These are phyloP conservation scores for Asarcornis scutulata DNA, from an alignment of 2,113 vertebrate species.

Conservation along the genomic window DNA sequence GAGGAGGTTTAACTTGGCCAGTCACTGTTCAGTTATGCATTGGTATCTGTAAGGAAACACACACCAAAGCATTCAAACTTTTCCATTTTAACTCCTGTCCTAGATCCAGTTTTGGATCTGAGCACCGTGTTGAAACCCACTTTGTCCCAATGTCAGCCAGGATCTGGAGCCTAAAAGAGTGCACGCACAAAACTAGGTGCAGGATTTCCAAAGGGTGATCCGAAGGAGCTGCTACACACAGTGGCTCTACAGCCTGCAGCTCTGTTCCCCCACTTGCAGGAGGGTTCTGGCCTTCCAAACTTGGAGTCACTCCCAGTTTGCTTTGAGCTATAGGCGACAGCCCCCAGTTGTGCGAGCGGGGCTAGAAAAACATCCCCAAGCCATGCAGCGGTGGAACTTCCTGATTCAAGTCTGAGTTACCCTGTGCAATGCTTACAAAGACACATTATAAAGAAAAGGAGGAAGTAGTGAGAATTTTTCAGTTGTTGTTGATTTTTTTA, in stretches of 20 bases:
- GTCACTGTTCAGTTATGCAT: background rate
- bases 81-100: background rate
- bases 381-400: background rate
- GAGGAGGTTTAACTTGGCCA: background rate
- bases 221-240: fast-evolving
- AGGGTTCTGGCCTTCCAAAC: background rate
- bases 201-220: background rate
- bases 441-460: constrained; percentile 18
- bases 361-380: background rate
- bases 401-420: background rate
- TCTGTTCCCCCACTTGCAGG: background rate
- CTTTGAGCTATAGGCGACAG: background rate
- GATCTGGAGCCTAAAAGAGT: background rate
- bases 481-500: constrained; percentile 15
- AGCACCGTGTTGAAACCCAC: background rate
- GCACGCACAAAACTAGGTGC: background rate
- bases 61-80: background rate
- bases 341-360: background rate
- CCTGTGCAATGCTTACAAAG: background rate
- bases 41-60: background rate
- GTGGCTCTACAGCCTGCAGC: background rate
- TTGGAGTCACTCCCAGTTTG: background rate
- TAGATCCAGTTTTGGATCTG: background rate
- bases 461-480: background rate
- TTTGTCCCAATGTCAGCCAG: background rate